Conservation (phyloP, 2,888 invertebrate genomes). For the Tenthredo scrophulariae region DNA sequence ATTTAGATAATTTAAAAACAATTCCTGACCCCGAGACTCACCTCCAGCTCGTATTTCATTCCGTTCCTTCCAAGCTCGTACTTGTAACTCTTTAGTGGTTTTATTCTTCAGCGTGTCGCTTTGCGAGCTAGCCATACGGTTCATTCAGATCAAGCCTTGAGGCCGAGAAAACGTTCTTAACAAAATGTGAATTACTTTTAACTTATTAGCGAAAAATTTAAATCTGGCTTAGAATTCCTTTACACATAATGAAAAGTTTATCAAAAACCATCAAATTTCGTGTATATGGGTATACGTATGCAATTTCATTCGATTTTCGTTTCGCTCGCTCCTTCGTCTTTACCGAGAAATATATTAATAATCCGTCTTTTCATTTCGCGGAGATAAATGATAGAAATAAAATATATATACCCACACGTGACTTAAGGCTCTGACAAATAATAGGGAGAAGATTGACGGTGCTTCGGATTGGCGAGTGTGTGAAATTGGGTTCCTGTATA, state of each 20-base stretch:
- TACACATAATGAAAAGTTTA: not conserved
- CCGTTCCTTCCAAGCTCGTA: slow-evolving; percentile 16
- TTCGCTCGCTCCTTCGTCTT: not conserved
- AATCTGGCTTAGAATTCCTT: not conserved
- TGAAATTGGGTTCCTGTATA: not conserved
- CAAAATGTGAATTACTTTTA: slow-evolving; percentile 6
- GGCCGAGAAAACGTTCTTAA: slow-evolving; percentile 23
- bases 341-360: not conserved
- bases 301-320: not conserved
- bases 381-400: not conserved
- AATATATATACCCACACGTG: not conserved
- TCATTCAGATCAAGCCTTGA: slow-evolving; percentile 24
- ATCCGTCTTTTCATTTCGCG: not conserved
- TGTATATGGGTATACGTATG: no score
- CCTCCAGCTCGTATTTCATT: slow-evolving; percentile 20
- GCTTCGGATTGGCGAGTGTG: not conserved
- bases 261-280: no score
- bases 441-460: not conserved
- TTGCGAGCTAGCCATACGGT: slow-evolving; percentile 9
- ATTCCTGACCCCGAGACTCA: slow-evolving; percentile 24
- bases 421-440: not conserved
- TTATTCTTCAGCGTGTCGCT: not conserved
- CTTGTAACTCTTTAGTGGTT: not conserved
- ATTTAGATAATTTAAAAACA: slow-evolving; percentile 31
- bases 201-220: not conserved